Base-by-base conservation (phyloP, 2,888 invertebrate species). In the Leptopilina syphax region DNA sequence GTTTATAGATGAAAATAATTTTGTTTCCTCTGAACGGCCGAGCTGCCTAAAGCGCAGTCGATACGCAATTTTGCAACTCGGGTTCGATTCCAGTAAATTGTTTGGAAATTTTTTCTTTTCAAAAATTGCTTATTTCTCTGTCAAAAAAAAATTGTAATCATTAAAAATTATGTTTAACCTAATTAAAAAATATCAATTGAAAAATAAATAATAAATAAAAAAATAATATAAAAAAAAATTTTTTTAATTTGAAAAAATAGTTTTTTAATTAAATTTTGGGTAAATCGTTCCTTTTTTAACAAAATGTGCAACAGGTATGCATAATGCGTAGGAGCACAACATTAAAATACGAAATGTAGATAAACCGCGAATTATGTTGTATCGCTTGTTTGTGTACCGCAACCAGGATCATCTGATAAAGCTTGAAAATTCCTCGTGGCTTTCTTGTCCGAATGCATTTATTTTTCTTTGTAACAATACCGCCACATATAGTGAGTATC, bases 361-460 rank as follows among this genome's bases (percentile, higher is more conserved):
- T 65, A 34, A 76, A 79, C 77, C 77, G 79, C 67, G 80, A 82
- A 79, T 80, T 70, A 76, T 65, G 47, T 65, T 66, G 81, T 76
- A 80, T 34, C 34, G 34, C 3, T 34, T 34, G 34, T 34, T 3
- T 34, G 34, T 34, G 34, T 34, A 34, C 76, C 79, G 80, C 81
- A 70, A 41, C 13, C 65, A 54, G 80, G 68, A 80, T 79, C 77
- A 82, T 82, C 81, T 80, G 77, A 81, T 79, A 84, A 80, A 63
- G 65, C 78, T 80, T 77, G 78, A 77, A 47, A 80, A 82, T 81
- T 79, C 80, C 78, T 78, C 47, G 66, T 47, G 77, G 77, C 8
- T 60, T 82, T 81, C 73, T 79, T 78, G 66, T 57, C 73, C 34
- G 34, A 34, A 77, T 80, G 77, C 54, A 78, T 76, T 80, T 63